phyloP scores from a whole-genome alignment of 2,113 vertebrate genomes.

The Falco punctatus region DNA sequence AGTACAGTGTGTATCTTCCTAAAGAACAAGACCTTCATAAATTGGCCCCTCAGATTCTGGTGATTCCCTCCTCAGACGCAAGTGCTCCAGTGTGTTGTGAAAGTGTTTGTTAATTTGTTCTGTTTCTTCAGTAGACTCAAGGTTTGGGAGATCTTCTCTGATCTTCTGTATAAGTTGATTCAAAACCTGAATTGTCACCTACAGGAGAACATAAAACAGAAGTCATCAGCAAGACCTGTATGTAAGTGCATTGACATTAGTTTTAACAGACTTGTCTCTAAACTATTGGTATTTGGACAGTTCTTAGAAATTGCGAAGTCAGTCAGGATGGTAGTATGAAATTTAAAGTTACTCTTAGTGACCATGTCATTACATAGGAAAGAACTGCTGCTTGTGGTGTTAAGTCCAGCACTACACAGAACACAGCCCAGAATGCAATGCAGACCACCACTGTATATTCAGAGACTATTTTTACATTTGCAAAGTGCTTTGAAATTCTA shows the following conservation, averaged over 20 bases:
- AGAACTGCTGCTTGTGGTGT: neutral
- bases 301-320: neutral
- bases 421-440: neutral
- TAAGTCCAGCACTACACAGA: neutral
- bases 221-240: neutral
- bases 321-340: neutral
- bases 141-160: conserved; percentile 95
- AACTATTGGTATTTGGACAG: neutral
- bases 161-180: conserved; percentile 99
- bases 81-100: conserved; percentile 97
- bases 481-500: neutral
- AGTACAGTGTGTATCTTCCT: conserved; percentile 34
- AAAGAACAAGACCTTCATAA: conserved; percentile 90
- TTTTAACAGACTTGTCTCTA: neutral
- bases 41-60: conserved; percentile 93
- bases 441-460: neutral
- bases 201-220: neutral
- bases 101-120: conserved; percentile 99
- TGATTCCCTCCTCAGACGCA: conserved; percentile 92
- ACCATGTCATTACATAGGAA: neutral
- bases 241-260: neutral
- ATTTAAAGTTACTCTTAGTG: neutral
- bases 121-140: conserved; percentile 96
- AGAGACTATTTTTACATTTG: neutral
- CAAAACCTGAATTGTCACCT: conserved; percentile 98